Evolutionary conservation across 2,113 vertebrate genomes (phyloP).

Genomic region (Clupea harengus): DNA sequence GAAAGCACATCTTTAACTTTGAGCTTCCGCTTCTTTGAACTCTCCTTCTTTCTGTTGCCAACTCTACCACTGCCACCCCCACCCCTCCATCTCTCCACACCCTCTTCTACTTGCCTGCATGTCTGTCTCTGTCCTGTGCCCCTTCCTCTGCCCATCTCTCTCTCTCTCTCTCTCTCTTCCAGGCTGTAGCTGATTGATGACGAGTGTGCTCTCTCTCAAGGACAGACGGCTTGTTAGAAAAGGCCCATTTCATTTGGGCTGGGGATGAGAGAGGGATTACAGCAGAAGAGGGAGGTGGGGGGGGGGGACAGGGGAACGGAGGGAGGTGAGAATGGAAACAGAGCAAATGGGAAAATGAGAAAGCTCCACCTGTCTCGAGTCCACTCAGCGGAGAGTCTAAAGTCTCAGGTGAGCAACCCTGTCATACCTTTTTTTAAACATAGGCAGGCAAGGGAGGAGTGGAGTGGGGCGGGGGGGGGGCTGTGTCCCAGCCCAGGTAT

Average conservation of each 20-base stretch:
- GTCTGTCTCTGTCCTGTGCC: background rate
- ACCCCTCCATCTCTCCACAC: background rate
- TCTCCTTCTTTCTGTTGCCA: background rate
- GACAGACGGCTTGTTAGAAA: constrained; percentile 22
- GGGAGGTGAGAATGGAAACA: too few relatives aligned
- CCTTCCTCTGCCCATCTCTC: background rate
- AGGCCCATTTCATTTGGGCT: constrained; percentile 3
- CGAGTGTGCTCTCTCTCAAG: background rate
- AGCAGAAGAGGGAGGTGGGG: background rate
- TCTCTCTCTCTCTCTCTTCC: constrained; percentile 35
- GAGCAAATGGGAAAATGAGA: too few relatives aligned
- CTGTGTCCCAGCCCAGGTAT: background rate
- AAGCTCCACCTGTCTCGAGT: too few relatives aligned
- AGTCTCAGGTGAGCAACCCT: too few relatives aligned
- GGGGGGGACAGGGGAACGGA: background rate
- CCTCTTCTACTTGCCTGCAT: background rate
- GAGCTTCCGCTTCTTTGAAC: background rate
- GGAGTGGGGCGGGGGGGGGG: background rate
- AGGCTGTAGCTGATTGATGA: constrained; percentile 5
- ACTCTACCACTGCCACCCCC: background rate
- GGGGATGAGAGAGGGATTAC: background rate
- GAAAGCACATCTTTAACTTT: background rate
- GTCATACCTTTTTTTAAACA: too few relatives aligned
- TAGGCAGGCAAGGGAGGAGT: background rate
- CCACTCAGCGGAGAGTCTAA: too few relatives aligned